Evolutionary conservation across 2,888 invertebrate species (phyloP).

Genomic region (Neoscelio sp.): DNA sequence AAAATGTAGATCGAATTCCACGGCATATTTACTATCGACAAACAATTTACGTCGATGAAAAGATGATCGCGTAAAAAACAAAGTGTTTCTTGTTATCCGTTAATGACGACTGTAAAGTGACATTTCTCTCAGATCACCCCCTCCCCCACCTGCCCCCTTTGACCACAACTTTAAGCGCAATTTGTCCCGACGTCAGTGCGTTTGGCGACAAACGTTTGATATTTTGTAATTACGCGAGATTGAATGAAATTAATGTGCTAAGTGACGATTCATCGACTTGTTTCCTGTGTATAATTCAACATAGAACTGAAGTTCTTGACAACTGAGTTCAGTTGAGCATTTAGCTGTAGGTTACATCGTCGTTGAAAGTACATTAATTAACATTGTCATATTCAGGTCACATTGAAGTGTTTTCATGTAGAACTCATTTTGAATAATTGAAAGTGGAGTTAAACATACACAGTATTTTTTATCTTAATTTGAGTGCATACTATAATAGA

Average conservation of each 20-base stretch:
- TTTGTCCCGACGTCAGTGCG: too few relatives aligned
- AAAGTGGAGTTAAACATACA: slow-evolving; percentile 26
- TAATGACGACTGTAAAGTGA: too few relatives aligned
- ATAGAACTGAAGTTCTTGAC: slow-evolving; percentile 59
- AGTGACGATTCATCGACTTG: slow-evolving; percentile 57
- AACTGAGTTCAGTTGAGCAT: slow-evolving; percentile 63
- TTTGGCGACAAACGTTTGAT: too few relatives aligned
- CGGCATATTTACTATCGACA: too few relatives aligned
- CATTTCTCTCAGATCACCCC: too few relatives aligned
- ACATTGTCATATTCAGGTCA: slow-evolving; percentile 55
- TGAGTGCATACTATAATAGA: neutral
- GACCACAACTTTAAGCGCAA: too few relatives aligned
- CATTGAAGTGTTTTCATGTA: slow-evolving; percentile 29
- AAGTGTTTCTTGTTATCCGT: too few relatives aligned
- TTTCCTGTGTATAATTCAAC: slow-evolving; percentile 58
- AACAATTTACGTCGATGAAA: too few relatives aligned
- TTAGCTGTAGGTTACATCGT: slow-evolving; percentile 58
- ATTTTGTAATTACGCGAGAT: neutral
- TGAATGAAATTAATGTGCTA: slow-evolving; percentile 49
- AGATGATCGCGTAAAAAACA: too few relatives aligned
- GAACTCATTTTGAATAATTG: slow-evolving; percentile 52
- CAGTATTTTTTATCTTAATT: slow-evolving; percentile 32
- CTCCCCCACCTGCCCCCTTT: too few relatives aligned
- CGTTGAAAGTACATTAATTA: slow-evolving; percentile 58
- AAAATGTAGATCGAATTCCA: too few relatives aligned